Base-by-base conservation (phyloP, 1,140 invertebrate species). In the Bombus confusus region DNA sequence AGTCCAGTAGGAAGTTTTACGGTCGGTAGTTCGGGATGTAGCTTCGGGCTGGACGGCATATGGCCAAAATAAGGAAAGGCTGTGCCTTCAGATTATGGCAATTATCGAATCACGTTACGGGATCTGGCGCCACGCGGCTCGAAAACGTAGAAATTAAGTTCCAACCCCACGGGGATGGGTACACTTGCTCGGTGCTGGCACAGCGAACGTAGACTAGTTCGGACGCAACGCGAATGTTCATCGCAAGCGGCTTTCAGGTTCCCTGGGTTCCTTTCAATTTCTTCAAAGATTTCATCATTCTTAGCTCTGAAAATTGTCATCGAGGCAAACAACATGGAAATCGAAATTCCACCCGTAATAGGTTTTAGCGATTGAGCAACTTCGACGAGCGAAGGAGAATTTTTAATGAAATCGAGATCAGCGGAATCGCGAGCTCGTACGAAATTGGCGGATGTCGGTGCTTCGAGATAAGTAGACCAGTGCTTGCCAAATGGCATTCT, bases 101-200 rank as follows among this genome's bases (percentile, higher is more conserved):
- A 94, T 94, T 94, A 94, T 94, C 91, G 92, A 94, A 93, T 94
- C 93, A 92, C 86, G 90, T 86, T 90, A 89, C 90, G 88, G 91
- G 83, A 92, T 91, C 88, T 86, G 85, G 80, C 85, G 74, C 66
- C 71, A 83, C 62, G 66, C 47, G 39, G 66, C 39, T 83, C 59
- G 13, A 57, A 83, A 81, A 64, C 80, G 57, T 31, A 82, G 71
- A 75, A 75, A 74, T 75, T 66, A 47, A 82, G 71, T 37, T 74
- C 41, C 39, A 64, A 64, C 57, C 80, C 69, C 59, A 57, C 9
- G 57, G 73, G 57, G 57, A 22, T 43, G 41, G 9, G 10, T n/a
- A 52, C n/a, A 25, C 25, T 82, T 13, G 37, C 68, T 28, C 34
- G 68, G 37, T 28, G 22, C 10, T 25, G 68, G 9, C 25, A 25